phyloP scores from a whole-genome alignment of 1,140 invertebrate genomes.

The Caerostris extrusa region DNA sequence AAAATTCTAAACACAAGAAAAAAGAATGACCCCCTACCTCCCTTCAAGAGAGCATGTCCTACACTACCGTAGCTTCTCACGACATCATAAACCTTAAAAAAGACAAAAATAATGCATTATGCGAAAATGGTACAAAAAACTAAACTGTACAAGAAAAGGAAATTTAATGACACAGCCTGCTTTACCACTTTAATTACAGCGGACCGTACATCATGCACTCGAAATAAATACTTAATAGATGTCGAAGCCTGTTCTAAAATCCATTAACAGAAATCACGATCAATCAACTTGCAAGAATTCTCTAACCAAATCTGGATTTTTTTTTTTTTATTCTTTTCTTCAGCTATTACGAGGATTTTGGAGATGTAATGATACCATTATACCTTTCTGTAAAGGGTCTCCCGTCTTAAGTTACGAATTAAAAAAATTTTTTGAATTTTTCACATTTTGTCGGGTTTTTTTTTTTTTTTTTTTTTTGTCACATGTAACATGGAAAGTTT shows the following conservation, averaged over 20 bases:
- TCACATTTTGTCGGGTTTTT: conserved; percentile 6
- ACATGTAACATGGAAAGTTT: not conserved
- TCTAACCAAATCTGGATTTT: conserved; percentile 38
- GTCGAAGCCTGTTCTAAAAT: conserved; percentile 56
- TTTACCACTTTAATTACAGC: conserved; percentile 26
- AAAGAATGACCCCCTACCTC: not conserved
- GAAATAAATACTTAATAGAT: conserved; percentile 64
- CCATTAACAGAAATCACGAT: conserved; percentile 52
- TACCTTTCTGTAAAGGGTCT: not conserved
- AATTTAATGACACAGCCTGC: conserved; percentile 7
- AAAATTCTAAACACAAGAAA: conserved; percentile 29
- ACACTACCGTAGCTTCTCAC: conserved; percentile 1
- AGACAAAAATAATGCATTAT: not conserved
- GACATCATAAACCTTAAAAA: conserved; percentile 8
- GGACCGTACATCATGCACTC: conserved; percentile 16
- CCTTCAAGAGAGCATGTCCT: not conserved
- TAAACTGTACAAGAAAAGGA: not conserved
- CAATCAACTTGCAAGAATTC: conserved; percentile 60
- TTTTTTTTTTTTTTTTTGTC: not conserved
- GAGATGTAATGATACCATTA: conserved; percentile 23
- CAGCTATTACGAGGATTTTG: conserved; percentile 36
- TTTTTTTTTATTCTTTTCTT: not conserved
- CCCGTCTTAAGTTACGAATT: not conserved
- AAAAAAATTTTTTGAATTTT: not conserved
- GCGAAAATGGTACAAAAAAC: not conserved